Evolutionary conservation across 64 coral and sea anemone genomes (phyloP), one percentile per base, ranked within the genome.

Genomic region (Pocillopora verrucosa): DNA sequence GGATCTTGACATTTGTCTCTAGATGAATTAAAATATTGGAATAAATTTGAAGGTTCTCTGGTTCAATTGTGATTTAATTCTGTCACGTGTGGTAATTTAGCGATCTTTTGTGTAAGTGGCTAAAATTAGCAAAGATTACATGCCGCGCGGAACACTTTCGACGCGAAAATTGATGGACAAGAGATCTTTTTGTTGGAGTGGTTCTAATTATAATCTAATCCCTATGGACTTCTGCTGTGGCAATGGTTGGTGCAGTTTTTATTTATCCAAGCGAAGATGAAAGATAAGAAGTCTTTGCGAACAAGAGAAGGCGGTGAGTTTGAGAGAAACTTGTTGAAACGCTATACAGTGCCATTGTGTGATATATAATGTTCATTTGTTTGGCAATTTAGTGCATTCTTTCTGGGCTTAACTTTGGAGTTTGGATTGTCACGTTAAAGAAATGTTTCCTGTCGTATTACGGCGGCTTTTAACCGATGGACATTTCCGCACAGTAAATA

Each of bases 271-370:
- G 11, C 20, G 36, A 37, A 85, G 65, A 85, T 85, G 82, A 72
- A 22, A 30, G 82, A 85, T 72, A 70, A 85, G 65, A 85, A 85
- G 65, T 13, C 82, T 3, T 57, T 72, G 15, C 65, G 45, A 70
- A 22, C 82, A 56, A 17, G 65, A 4, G 61, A 85, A 85, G 65
- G 82, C 41, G 82, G 82, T 85, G 10, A 34, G 82, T 85, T 70
- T 16, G 65, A 85, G 82, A 60, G 17, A 26, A 41, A 67, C 80
- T 85, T 70, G 64, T 70, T 57, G 41, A 85, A 30, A 85, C 57
- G 22, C 36, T 85, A 45, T 51, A 79, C 56, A 25, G 38, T 20
- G 22, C 56, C 24, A 60, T 79, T 79, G 56, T 60, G 22, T 24
- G 67, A 19, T 22, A 9, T 30, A 30, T 30, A 51, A 51, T 75